A percentile compares a stretch with the other conserved stretches of the same genome.
Conservation (phyloP, 2,113 vertebrate species). For the Atherinomorus stipes region DNA sequence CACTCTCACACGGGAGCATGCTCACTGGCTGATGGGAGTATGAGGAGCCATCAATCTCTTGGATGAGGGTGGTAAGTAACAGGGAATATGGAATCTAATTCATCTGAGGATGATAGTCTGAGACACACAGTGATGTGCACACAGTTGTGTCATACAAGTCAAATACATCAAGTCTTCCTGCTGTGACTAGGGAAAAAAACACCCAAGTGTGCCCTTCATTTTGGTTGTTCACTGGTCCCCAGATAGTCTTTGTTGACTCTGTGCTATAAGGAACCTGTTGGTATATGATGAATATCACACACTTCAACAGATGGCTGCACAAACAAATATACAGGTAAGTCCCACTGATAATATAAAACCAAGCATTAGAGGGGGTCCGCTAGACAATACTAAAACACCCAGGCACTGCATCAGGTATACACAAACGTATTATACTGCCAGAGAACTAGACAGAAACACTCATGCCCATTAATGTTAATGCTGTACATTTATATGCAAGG, state of each 20-base stretch:
- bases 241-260: conserved; percentile 52
- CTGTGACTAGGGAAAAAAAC: conserved; percentile 11
- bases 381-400: conserved; percentile 32
- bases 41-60: conserved; percentile 22
- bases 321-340: conserved; percentile 39
- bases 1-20: neutral
- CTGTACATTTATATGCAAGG: conserved; percentile 61
- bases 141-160: conserved; percentile 29
- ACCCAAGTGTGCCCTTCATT: conserved; percentile 34
- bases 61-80: conserved; percentile 25
- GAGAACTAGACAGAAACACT: conserved; percentile 27
- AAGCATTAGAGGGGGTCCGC: conserved; percentile 24
- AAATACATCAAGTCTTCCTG: conserved; percentile 36
- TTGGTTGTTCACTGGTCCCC: conserved; percentile 28
- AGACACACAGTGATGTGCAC: conserved; percentile 1
- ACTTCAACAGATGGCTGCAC: conserved; percentile 7
- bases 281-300: conserved; percentile 23
- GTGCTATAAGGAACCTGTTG: conserved; percentile 30
- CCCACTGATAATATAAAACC: conserved; percentile 19
- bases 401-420: neutral
- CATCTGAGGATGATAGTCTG: neutral
- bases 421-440: conserved; percentile 8
- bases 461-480: conserved; percentile 46
- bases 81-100: conserved; percentile 28
- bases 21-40: conserved; percentile 1